Evolutionary conservation across 1,140 invertebrate genomes (phyloP).

Genomic region (Atta texana): DNA sequence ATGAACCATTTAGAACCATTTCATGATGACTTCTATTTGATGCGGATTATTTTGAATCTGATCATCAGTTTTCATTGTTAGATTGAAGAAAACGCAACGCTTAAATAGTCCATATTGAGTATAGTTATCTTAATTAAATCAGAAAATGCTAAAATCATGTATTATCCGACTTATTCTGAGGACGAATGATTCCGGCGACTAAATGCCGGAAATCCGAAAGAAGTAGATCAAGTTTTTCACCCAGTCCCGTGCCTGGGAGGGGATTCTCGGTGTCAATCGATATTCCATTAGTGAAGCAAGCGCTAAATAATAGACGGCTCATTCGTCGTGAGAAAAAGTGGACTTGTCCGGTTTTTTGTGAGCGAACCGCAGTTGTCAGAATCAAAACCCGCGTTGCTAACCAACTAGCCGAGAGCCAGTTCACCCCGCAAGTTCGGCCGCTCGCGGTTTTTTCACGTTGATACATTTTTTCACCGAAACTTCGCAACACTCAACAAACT

Average conservation of each 20-base stretch:
- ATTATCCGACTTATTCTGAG: not conserved
- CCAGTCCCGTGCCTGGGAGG: too few relatives aligned
- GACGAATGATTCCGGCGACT: not conserved
- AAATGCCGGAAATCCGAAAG: not conserved
- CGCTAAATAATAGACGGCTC: conserved; percentile 51
- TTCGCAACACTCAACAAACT: conserved; percentile 27
- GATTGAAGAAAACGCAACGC: too few relatives aligned
- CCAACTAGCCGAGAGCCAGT: conserved; percentile 21
- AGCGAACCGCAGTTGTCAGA: not conserved
- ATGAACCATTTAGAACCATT: too few relatives aligned
- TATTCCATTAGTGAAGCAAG: conserved; percentile 30
- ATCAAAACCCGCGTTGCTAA: conserved; percentile 34
- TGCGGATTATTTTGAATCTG: too few relatives aligned
- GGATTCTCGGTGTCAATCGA: conserved; percentile 24
- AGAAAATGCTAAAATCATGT: not conserved
- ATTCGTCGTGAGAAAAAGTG: conserved; percentile 21
- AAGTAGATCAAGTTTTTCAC: not conserved
- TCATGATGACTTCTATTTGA: too few relatives aligned
- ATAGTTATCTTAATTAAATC: not conserved
- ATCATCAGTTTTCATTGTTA: too few relatives aligned
- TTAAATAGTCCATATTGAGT: too few relatives aligned
- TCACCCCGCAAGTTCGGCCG: not conserved
- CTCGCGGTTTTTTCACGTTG: conserved; percentile 30
- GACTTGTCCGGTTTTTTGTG: conserved; percentile 23
- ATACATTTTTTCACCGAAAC: conserved; percentile 67